Conservation (phyloP, 2,797 vertebrate genomes). For the Pangasius djambal region DNA sequence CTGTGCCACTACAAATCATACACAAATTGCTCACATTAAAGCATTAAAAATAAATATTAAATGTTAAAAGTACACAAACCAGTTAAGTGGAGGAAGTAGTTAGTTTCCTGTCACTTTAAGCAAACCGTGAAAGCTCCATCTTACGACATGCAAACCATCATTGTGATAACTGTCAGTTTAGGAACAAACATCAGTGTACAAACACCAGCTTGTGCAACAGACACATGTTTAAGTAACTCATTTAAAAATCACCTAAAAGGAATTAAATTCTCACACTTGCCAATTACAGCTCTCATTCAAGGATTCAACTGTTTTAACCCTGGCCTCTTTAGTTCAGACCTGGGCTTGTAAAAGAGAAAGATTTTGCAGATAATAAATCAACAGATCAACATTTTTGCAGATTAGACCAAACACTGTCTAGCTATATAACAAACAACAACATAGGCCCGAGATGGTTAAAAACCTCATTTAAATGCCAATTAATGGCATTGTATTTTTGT, state of each 20-base stretch:
- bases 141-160: background rate
- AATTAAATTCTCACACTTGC: background rate
- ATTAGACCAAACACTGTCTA: no score
- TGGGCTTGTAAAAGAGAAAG: background rate
- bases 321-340: background rate
- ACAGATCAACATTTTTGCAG: no score
- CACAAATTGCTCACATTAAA: background rate
- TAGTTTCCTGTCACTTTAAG: background rate
- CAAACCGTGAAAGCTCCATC: background rate
- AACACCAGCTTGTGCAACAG: conserved; percentile 3
- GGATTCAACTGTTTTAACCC: background rate
- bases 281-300: background rate
- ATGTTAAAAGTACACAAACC: background rate
- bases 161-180: background rate
- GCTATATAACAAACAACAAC: no score
- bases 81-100: background rate
- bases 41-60: background rate
- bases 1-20: background rate
- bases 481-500: no score
- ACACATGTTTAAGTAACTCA: background rate
- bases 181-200: background rate
- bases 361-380: background rate
- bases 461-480: no score
- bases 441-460: no score
- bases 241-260: background rate